phyloP scores from a whole-genome alignment of 2,888 invertebrate genomes.

The Tipula vernalis region DNA sequence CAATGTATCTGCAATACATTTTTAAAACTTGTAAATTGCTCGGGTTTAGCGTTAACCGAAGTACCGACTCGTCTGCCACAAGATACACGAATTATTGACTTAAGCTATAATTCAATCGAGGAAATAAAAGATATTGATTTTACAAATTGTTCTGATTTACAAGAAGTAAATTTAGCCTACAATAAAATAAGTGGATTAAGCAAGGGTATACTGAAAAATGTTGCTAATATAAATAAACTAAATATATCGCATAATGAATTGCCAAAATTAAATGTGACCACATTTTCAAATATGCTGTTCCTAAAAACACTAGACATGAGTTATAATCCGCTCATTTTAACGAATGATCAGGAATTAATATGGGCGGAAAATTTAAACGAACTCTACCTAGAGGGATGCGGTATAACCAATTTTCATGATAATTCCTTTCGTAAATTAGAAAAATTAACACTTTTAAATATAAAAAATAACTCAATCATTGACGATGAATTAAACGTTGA shows the following conservation, averaged over 20 bases:
- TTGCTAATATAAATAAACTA: conserved; percentile 17
- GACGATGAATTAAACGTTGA: conserved; percentile 31
- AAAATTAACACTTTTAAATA: conserved; percentile 27
- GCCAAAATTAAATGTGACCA: conserved; percentile 27
- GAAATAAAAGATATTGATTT: conserved; percentile 27
- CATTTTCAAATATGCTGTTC: conserved; percentile 27
- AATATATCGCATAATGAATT: conserved; percentile 31
- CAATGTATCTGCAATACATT: conserved; percentile 29
- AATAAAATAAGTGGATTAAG: conserved; percentile 26
- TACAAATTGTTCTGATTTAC: conserved; percentile 25
- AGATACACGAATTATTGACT: conserved; percentile 27
- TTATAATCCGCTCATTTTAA: conserved; percentile 30
- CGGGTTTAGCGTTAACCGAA: conserved; percentile 37
- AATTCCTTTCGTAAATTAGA: conserved; percentile 31
- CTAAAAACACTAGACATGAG: conserved; percentile 30
- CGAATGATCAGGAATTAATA: conserved; percentile 26
- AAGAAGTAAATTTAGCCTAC: conserved; percentile 28
- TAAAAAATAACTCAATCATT: conserved; percentile 31
- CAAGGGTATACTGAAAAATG: conserved; percentile 24
- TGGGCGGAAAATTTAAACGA: conserved; percentile 28
- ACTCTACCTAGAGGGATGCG: conserved; percentile 31
- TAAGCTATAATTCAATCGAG: conserved; percentile 30
- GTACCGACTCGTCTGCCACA: conserved; percentile 36
- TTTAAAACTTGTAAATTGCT: conserved; percentile 36
- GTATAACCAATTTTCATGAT: conserved; percentile 28